Evolutionary conservation across 2,113 vertebrate species (phyloP).

Genomic region (Pseudopodoces humilis): DNA sequence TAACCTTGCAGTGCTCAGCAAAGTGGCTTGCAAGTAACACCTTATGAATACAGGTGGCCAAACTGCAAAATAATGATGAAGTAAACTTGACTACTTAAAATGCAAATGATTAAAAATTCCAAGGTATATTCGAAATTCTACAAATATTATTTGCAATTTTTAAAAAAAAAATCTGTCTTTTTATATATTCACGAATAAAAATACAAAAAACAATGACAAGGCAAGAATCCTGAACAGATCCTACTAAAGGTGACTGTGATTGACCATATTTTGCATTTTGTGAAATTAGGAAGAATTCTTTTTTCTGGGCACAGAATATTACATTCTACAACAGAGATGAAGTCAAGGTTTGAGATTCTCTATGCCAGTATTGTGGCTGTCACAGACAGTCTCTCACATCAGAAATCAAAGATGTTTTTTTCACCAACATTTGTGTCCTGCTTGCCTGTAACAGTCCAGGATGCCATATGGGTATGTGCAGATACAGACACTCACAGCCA

Average conservation of each 20-base stretch:
- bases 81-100: neutral
- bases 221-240: neutral
- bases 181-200: neutral
- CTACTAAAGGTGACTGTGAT: neutral
- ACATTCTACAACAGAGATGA: neutral
- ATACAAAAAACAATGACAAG: neutral
- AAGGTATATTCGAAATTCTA: neutral
- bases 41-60: neutral
- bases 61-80: neutral
- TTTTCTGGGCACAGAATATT: neutral
- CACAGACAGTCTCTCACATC: neutral
- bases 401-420: neutral
- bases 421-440: neutral
- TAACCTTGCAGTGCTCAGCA: neutral
- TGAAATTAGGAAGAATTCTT: neutral
- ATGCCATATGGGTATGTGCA: neutral
- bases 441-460: neutral
- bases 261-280: neutral
- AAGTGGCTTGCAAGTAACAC: neutral
- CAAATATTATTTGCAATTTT: neutral
- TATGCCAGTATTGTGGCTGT: neutral
- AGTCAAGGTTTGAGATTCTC: neutral
- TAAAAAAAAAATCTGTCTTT: neutral
- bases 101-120: neutral
- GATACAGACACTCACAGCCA: neutral